Evolutionary conservation across 2,113 vertebrate genomes (phyloP).

Genomic region (Panthera uncia): DNA sequence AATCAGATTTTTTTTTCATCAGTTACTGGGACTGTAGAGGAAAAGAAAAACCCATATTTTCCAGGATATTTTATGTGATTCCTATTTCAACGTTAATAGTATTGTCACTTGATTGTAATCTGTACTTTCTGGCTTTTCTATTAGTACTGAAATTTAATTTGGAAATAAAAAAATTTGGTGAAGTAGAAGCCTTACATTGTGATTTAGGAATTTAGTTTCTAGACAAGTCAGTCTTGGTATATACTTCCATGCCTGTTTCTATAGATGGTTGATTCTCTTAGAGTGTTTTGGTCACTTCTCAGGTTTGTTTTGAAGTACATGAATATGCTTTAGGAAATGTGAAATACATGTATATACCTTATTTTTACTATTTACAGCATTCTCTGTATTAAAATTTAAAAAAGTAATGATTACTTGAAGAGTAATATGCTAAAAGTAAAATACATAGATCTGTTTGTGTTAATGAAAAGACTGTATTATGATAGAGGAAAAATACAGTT

Average conservation of each 20-base stretch:
- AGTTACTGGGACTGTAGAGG: not conserved
- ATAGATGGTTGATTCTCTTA: not conserved
- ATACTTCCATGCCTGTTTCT: not conserved
- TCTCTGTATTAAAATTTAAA: not conserved
- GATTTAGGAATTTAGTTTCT: constrained; percentile 3
- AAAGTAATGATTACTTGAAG: not conserved
- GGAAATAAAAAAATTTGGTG: not conserved
- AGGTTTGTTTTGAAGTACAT: not conserved
- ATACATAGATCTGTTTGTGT: not conserved
- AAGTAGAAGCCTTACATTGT: not conserved
- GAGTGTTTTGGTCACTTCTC: not conserved
- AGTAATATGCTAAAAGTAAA: not conserved
- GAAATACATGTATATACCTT: not conserved
- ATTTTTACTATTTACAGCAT: not conserved
- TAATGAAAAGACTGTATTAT: not conserved
- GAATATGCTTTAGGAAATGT: not conserved
- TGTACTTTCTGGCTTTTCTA: not conserved
- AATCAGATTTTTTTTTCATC: not conserved
- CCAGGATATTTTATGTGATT: not conserved
- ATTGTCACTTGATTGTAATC: not conserved
- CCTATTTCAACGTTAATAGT: not conserved
- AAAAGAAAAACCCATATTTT: not conserved
- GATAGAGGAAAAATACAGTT: not conserved
- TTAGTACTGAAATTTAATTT: constrained; percentile 38
- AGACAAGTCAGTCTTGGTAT: not conserved